Evolutionary conservation across 2,888 invertebrate species (phyloP), one percentile per base, ranked within the genome.

Genomic region (Hirudinaria manillensis): DNA sequence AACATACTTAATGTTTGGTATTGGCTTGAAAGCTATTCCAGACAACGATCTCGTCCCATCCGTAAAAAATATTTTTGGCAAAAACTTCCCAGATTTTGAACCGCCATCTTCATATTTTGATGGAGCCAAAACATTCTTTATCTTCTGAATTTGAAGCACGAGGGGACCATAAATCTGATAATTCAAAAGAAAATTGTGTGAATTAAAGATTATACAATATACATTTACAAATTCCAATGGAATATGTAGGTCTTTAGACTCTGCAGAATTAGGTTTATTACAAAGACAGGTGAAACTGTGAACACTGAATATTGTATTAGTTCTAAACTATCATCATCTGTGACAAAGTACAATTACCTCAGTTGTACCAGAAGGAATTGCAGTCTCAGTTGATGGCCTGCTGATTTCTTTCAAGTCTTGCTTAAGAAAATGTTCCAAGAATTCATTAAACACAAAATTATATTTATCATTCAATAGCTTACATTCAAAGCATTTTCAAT

Each of bases 111-210:
- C 61, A 61, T 61, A 24, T n/a, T 29, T 61, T 24, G 61, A 16
- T 61, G 95, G 94, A 45, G 93, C 93, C 19, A 93, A 89, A 68
- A 94, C 90, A 87, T 95, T 94, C 21, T 93, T 89, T 71, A 94
- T 88, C 86, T 93, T 93, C 84, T 91, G 91, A 81, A 95, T 90
- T 88, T 95, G 95, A 67, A 95, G 87, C 55, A 95, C 90, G 53
- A 86, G 83, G 68, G 86, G 85, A 0, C 87, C 87, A 70, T 84
- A 82, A 79, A 93, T 81, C 88, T 88, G 74, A 27, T 74, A 65
- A 36, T 27, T 34, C 51, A 53, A 34, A 51, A 32, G 7, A 16
- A 27, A 36, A 6, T 34, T 0, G 21, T 74, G 19, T 71, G 21
- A 73, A 6, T 1, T 16, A 27, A 24, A 6, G 13, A 73, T 16